A percentile compares a stretch with the other conserved stretches of the same genome.
These are phyloP conservation scores for Pseudomugil tenellus DNA, from an alignment of 2,797 vertebrate genomes.

Conservation along the genomic window DNA sequence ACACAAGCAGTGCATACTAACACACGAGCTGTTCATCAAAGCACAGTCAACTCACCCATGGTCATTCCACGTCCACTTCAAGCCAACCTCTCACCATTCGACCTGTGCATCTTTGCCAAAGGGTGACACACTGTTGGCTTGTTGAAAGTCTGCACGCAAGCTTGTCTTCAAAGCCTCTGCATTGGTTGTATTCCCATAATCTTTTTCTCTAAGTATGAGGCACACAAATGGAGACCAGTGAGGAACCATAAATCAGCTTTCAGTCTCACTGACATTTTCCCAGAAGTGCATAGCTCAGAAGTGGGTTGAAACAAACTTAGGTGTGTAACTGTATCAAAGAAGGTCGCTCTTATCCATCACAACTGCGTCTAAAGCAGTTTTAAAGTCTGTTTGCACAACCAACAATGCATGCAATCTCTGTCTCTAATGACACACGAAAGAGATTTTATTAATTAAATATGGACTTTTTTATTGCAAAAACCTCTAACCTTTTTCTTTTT, in stretches of 20 bases:
- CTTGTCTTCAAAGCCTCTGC: not conserved
- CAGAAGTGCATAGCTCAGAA: not conserved
- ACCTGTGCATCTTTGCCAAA: not conserved
- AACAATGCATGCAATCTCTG: not conserved
- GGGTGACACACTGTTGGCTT: not conserved
- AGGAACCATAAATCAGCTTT: not conserved
- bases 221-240: not conserved
- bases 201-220: constrained; percentile 2
- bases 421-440: not conserved
- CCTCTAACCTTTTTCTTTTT: not conserved
- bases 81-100: not conserved
- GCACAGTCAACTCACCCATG: not conserved
- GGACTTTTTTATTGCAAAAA: not conserved
- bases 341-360: not conserved
- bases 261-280: not conserved
- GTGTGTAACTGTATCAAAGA: not conserved
- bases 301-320: not conserved
- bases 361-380: not conserved
- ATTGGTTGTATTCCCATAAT: not conserved
- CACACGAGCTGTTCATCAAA: not conserved
- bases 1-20: not conserved
- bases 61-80: not conserved
- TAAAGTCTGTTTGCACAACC: not conserved
- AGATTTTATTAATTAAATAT: not conserved
- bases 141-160: not conserved